Evolutionary conservation across 2,797 vertebrate species (phyloP).

Genomic region (Sebastes goodei): DNA sequence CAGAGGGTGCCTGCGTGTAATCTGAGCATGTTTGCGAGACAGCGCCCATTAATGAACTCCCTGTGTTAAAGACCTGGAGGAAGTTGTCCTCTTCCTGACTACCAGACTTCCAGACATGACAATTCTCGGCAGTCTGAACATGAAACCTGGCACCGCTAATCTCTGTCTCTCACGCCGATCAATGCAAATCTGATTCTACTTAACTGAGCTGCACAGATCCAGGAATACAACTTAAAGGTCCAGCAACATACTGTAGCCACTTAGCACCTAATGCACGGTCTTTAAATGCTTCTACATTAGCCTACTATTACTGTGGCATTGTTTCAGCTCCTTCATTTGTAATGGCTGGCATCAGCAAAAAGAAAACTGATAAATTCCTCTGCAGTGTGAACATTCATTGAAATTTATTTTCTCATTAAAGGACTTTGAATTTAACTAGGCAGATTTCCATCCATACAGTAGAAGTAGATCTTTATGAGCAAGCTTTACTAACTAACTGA

Average conservation of each 20-base stretch:
- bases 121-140: slow-evolving; percentile 42
- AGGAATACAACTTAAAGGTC: slow-evolving; percentile 51
- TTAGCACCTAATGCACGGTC: slow-evolving; percentile 51
- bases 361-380: slow-evolving; percentile 17
- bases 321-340: slow-evolving; percentile 25
- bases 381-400: slow-evolving; percentile 1
- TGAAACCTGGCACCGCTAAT: slow-evolving; percentile 36
- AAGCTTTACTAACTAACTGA: background rate
- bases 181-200: slow-evolving; percentile 68
- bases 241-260: slow-evolving; percentile 23
- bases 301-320: slow-evolving; percentile 24
- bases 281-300: slow-evolving; percentile 48
- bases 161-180: slow-evolving; percentile 51
- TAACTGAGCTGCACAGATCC: slow-evolving; percentile 37
- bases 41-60: slow-evolving; percentile 48
- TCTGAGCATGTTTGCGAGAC: slow-evolving; percentile 32
- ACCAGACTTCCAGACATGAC: slow-evolving; percentile 55
- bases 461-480: background rate
- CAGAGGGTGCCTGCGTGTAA: slow-evolving; percentile 18
- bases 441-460: background rate
- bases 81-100: slow-evolving; percentile 32
- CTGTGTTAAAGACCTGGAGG: slow-evolving; percentile 39
- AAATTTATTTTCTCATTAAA: background rate
- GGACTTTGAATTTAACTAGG: background rate
- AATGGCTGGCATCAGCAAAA: slow-evolving; percentile 39